Evolutionary conservation across 2,113 vertebrate genomes (phyloP).

Genomic region (Speoplatyrhinus poulsoni): DNA sequence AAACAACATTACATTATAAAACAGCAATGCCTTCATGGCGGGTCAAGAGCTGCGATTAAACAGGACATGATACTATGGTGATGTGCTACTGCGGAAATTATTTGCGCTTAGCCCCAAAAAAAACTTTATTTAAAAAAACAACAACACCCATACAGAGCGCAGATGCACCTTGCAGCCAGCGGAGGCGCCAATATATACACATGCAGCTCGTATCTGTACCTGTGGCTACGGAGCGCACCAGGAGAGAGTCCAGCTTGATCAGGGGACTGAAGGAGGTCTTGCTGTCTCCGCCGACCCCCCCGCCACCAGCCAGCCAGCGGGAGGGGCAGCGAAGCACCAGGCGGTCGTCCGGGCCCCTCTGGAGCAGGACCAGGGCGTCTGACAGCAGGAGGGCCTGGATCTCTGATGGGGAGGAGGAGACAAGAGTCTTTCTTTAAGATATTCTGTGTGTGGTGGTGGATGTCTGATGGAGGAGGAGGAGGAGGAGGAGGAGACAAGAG

Average conservation of each 20-base stretch:
- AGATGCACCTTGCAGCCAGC: too few species aligned
- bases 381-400: slow-evolving; percentile 90
- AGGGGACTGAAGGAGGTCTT: slow-evolving; percentile 89
- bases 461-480: too few species aligned
- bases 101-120: too few species aligned
- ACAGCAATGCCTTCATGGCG: too few species aligned
- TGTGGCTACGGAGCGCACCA: slow-evolving; percentile 88
- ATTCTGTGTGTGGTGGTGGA: not conserved
- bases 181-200: too few species aligned
- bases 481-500: not conserved
- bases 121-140: too few species aligned
- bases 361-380: slow-evolving; percentile 87
- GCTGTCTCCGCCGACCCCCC: slow-evolving; percentile 76
- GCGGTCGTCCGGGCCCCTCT: slow-evolving; percentile 83
- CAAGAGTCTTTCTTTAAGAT: not conserved
- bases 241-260: slow-evolving; percentile 85
- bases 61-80: too few species aligned
- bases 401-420: slow-evolving; percentile 69
- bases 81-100: too few species aligned
- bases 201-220: slow-evolving; percentile 59
- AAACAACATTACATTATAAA: too few species aligned
- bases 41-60: too few species aligned
- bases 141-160: too few species aligned
- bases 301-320: slow-evolving; percentile 73
- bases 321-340: slow-evolving; percentile 84